Conservation (phyloP, 1,140 invertebrate species). For the Pachypeltis micranthus region DNA sequence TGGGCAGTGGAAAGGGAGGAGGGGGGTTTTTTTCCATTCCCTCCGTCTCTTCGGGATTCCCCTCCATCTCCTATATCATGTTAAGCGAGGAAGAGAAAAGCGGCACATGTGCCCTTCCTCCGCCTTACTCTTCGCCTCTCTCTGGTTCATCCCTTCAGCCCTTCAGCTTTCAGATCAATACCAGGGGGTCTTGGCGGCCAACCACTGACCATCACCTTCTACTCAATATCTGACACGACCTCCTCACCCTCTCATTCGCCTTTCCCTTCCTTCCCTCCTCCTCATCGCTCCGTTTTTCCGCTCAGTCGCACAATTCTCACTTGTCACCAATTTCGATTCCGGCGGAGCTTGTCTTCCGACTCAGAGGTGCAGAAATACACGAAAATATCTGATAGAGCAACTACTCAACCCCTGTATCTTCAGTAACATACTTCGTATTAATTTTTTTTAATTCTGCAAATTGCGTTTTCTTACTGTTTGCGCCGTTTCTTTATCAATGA, state of each 20-base stretch:
- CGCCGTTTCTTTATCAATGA: too few relatives aligned
- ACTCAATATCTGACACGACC: constrained; percentile 11
- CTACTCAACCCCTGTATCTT: too few relatives aligned
- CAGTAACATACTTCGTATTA: too few relatives aligned
- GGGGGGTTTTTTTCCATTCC: constrained; percentile 72
- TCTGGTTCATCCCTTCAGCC: background rate
- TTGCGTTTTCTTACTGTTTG: too few relatives aligned
- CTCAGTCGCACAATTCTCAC: too few relatives aligned
- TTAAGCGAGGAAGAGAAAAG: constrained; percentile 1
- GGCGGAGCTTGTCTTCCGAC: too few relatives aligned
- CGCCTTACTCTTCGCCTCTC: background rate
- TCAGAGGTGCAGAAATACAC: too few relatives aligned
- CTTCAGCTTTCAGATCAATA: constrained; percentile 3
- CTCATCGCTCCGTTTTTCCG: background rate
- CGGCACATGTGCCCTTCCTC: constrained; percentile 5
- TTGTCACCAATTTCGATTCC: too few relatives aligned
- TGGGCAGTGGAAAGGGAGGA: too few relatives aligned
- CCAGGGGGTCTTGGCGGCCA: constrained; percentile 7
- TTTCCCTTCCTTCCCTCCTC: background rate
- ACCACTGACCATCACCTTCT: constrained; percentile 11
- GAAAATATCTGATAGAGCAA: too few relatives aligned
- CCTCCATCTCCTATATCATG: constrained; percentile 8
- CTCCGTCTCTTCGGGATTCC: constrained; percentile 66
- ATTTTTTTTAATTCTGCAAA: too few relatives aligned
- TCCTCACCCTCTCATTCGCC: background rate